These are phyloP conservation scores for Callithrix jacchus DNA, from an alignment of 2,113 vertebrate genomes.

Conservation along the genomic window DNA sequence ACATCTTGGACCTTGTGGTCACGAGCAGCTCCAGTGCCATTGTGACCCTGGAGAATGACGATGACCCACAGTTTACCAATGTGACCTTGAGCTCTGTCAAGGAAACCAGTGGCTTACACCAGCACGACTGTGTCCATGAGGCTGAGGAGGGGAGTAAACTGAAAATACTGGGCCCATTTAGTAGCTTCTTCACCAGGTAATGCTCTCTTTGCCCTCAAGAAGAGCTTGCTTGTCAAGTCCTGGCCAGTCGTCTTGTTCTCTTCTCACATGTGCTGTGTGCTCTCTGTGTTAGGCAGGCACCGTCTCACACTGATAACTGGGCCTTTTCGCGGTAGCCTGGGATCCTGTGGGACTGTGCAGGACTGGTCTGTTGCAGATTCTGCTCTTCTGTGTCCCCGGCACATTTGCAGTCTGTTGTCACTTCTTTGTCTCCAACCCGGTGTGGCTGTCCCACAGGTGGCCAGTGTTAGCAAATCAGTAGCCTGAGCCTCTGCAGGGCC, in stretches of 20 bases:
- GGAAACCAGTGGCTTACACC: slow-evolving; percentile 73
- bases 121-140: slow-evolving; percentile 13
- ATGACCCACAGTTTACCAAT: slow-evolving; percentile 86
- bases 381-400: background rate
- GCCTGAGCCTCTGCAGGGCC: background rate
- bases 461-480: background rate
- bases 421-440: background rate
- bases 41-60: slow-evolving; percentile 90
- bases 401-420: background rate
- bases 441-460: background rate
- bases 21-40: slow-evolving; percentile 94
- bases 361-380: background rate
- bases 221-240: background rate
- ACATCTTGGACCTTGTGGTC: slow-evolving; percentile 92
- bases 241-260: background rate
- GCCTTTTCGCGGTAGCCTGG: background rate
- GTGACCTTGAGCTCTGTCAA: slow-evolving; percentile 84
- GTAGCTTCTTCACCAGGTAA: slow-evolving; percentile 91
- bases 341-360: background rate
- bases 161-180: slow-evolving; percentile 87
- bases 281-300: background rate
- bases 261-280: background rate
- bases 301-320: fast-evolving
- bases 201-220: fast-evolving
- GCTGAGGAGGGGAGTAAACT: slow-evolving; percentile 79